Percentiles rank a stretch among this genome's conserved stretches.
These are phyloP conservation scores for Valencia hispanica DNA, from an alignment of 2,797 vertebrate genomes.

Conservation along the genomic window DNA sequence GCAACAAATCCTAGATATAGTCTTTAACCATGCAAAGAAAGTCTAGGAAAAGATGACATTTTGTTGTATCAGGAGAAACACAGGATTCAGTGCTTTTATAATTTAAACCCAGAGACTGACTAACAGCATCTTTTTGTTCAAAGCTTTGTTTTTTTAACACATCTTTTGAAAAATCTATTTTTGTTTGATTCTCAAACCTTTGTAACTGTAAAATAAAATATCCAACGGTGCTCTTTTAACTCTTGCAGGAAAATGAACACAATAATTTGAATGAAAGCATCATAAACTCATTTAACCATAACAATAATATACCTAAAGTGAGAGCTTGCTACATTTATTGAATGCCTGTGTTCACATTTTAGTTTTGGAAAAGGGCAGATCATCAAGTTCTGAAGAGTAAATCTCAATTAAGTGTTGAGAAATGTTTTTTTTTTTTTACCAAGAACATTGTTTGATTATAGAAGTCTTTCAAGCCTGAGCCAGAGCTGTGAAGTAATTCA, in stretches of 20 bases:
- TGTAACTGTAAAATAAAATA: background rate
- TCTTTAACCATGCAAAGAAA: background rate
- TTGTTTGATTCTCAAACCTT: background rate
- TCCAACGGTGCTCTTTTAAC: background rate
- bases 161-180: background rate
- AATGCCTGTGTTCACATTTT: background rate
- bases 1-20: background rate
- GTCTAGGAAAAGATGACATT: background rate
- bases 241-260: background rate
- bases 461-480: constrained; percentile 4
- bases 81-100: background rate
- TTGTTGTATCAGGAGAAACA: background rate
- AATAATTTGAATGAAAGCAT: background rate
- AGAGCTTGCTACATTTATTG: background rate
- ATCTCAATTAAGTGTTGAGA: background rate
- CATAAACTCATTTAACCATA: background rate
- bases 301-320: background rate
- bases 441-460: background rate
- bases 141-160: background rate
- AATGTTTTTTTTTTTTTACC: background rate
- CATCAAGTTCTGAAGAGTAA: background rate
- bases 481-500: constrained; percentile 5
- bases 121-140: background rate
- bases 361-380: constrained; percentile 7
- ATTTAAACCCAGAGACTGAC: too few relatives aligned